Conservation (phyloP, 1,140 invertebrate species). For the Philaenus spumarius region DNA sequence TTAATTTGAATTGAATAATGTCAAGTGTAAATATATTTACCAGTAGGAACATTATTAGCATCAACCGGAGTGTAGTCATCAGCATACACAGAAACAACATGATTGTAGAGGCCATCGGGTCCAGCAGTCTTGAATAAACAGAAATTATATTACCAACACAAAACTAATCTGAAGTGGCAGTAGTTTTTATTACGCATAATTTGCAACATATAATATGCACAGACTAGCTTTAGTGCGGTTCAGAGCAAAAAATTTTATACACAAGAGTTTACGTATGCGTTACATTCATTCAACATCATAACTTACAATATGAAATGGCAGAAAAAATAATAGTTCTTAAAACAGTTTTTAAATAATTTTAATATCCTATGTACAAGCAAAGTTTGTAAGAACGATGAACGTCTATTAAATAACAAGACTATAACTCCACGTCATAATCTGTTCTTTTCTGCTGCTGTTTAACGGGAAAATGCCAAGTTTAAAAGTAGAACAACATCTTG, state of each 20-base stretch:
- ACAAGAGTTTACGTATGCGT: neutral
- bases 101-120: slow-evolving; percentile 59
- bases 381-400: too few relatives aligned
- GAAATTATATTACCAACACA: neutral
- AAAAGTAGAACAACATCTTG: too few relatives aligned
- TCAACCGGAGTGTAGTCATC: slow-evolving; percentile 71
- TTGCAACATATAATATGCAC: neutral
- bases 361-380: too few relatives aligned
- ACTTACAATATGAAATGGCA: too few relatives aligned
- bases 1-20: too few relatives aligned
- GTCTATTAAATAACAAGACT: too few relatives aligned
- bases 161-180: neutral
- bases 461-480: too few relatives aligned
- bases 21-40: too few relatives aligned
- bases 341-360: too few relatives aligned
- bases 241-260: neutral
- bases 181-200: neutral
- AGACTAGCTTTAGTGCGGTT: neutral
- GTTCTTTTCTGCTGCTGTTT: too few relatives aligned
- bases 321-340: too few relatives aligned
- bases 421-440: too few relatives aligned
- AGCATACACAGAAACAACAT: slow-evolving; percentile 65
- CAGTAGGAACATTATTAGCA: slow-evolving; percentile 68
- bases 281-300: neutral
- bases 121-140: slow-evolving; percentile 41